Evolutionary conservation across 2,888 invertebrate genomes (phyloP).

Genomic region (Trichopria drosophilae): DNA sequence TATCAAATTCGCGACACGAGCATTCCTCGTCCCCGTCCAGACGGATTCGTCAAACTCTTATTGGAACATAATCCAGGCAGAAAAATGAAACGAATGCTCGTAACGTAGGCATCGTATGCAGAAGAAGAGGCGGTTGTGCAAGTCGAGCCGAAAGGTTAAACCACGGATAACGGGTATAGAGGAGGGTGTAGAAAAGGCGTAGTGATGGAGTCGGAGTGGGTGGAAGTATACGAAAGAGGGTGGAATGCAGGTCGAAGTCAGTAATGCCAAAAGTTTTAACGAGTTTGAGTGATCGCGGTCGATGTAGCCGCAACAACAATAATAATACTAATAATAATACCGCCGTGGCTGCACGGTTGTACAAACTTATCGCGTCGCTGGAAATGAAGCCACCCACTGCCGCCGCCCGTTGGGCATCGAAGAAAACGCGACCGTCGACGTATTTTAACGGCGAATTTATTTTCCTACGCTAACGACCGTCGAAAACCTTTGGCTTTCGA

Average conservation of each 20-base stretch:
- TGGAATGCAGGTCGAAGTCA: constrained; percentile 52
- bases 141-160: too few relatives aligned
- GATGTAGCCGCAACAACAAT: constrained; percentile 55
- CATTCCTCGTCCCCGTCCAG: too few relatives aligned
- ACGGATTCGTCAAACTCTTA: too few relatives aligned
- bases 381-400: constrained; percentile 39
- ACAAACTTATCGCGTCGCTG: constrained; percentile 50
- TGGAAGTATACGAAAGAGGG: constrained; percentile 44
- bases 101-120: too few relatives aligned
- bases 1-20: too few relatives aligned
- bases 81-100: too few relatives aligned
- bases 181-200: not conserved
- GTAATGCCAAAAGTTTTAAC: constrained; percentile 58
- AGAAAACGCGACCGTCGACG: too few relatives aligned
- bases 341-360: constrained; percentile 39
- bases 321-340: constrained; percentile 49
- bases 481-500: constrained; percentile 18
- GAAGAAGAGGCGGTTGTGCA: not conserved
- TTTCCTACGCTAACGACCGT: constrained; percentile 32
- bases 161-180: too few relatives aligned
- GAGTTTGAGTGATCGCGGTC: constrained; percentile 58
- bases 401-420: constrained; percentile 27
- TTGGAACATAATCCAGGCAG: too few relatives aligned
- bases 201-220: not conserved
- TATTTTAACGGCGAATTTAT: too few relatives aligned